Percentiles rank a stretch among this genome's conserved stretches.
Evolutionary conservation across 2,888 invertebrate species (phyloP).

Genomic region (Drosophila meridionalis): DNA sequence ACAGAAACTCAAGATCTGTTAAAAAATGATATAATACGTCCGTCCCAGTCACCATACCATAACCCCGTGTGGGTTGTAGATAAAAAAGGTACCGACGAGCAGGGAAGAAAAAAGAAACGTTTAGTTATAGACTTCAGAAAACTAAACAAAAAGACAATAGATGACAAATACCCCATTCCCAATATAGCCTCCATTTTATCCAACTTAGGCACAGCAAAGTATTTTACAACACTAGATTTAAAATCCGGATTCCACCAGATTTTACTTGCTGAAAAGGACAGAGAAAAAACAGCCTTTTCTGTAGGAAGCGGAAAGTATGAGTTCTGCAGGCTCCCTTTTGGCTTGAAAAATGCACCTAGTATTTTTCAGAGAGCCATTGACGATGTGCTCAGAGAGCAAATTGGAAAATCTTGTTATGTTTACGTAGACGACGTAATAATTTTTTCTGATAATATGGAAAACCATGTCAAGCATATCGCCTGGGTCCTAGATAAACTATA

Average conservation of each 20-base stretch:
- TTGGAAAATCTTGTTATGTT: conserved; percentile 14
- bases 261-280: conserved; percentile 11
- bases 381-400: conserved; percentile 15
- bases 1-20: background rate
- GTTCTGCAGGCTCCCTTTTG: conserved; percentile 3
- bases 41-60: conserved; percentile 8
- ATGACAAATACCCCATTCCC: conserved; percentile 78
- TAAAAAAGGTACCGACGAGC: background rate
- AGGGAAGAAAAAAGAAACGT: background rate
- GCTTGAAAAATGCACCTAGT: conserved; percentile 13
- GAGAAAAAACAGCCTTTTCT: conserved; percentile 15
- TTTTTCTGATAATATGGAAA: conserved; percentile 10
- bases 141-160: conserved; percentile 44
- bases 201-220: conserved; percentile 69
- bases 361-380: conserved; percentile 26
- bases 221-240: conserved; percentile 75
- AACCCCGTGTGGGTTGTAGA: conserved; percentile 14
- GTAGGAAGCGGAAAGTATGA: conserved; percentile 14
- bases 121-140: conserved; percentile 10
- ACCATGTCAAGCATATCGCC: conserved; percentile 3
- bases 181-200: conserved; percentile 81
- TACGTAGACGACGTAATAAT: conserved; percentile 20
- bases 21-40: background rate
- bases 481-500: conserved; percentile 2
- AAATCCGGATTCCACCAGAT: background rate